Conservation (phyloP, 2,113 vertebrate genomes). For the Siphamia tubifer region DNA sequence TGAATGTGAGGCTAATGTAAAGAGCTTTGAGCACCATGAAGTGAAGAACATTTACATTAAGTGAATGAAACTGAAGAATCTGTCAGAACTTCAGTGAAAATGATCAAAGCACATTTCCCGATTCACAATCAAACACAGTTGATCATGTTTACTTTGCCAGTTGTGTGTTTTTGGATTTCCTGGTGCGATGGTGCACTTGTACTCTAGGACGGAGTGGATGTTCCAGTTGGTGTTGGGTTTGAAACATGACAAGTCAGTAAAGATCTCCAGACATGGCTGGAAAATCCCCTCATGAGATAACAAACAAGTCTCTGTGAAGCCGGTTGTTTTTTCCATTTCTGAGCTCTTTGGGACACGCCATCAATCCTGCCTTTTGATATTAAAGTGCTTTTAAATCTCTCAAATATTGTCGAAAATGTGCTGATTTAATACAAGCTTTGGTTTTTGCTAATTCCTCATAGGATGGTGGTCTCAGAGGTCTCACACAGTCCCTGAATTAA, state of each 20-base stretch:
- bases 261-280: slow-evolving; percentile 23
- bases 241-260: slow-evolving; percentile 37
- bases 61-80: too few species aligned
- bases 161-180: slow-evolving; percentile 20
- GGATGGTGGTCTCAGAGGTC: background rate
- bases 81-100: too few species aligned
- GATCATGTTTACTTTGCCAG: background rate
- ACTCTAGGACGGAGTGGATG: slow-evolving; percentile 20
- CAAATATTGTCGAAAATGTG: too few species aligned
- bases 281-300: slow-evolving; percentile 57
- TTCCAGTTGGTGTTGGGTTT: slow-evolving; percentile 34
- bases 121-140: too few species aligned
- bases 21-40: too few species aligned
- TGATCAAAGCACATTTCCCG: too few species aligned
- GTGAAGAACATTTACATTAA: too few species aligned
- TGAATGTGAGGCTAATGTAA: too few species aligned
- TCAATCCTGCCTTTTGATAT: background rate
- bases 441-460: background rate
- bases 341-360: background rate
- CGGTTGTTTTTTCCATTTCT: background rate
- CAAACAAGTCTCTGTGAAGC: slow-evolving; percentile 37
- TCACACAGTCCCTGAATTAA: background rate
- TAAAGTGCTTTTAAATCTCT: background rate
- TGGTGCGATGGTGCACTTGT: slow-evolving; percentile 19
- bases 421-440: too few species aligned